Percentiles rank a stretch among this genome's conserved stretches.
Conservation (phyloP, 2,113 vertebrate species). For the Tricholaema leucomelas region DNA sequence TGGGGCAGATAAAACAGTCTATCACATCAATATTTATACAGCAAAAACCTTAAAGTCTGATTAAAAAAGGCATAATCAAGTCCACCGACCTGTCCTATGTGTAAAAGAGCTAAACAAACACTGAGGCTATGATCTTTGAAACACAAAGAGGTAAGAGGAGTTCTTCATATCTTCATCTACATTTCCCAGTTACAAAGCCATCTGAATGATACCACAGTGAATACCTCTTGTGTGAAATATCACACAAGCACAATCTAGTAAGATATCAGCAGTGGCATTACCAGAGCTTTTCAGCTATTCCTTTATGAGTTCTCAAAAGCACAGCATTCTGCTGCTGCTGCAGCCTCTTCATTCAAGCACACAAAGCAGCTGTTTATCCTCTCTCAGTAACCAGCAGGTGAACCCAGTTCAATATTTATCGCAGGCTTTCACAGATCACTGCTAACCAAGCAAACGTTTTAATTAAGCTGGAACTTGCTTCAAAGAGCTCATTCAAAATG, state of each 20-base stretch:
- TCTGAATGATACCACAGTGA: constrained; percentile 70
- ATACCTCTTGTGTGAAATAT: constrained; percentile 87
- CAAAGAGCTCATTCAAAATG: constrained; percentile 98
- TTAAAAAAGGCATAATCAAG: constrained; percentile 53
- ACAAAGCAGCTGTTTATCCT: constrained; percentile 98
- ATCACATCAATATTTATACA: constrained; percentile 62
- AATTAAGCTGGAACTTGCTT: constrained; percentile 99
- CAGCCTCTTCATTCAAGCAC: constrained; percentile 79
- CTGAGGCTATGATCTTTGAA: constrained; percentile 68
- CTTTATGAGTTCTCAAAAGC: constrained; percentile 69
- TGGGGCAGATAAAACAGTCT: constrained; percentile 55
- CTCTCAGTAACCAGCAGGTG: constrained; percentile 96
- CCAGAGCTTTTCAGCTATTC: constrained; percentile 75
- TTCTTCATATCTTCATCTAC: constrained; percentile 70
- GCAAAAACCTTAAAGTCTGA: constrained; percentile 38
- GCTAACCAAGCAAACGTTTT: constrained; percentile 98
- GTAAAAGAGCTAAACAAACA: constrained; percentile 70
- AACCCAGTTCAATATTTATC: constrained; percentile 99
- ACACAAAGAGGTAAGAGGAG: constrained; percentile 64
- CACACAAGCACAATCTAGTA: constrained; percentile 82
- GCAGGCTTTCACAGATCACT: constrained; percentile 99
- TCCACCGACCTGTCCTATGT: constrained; percentile 28
- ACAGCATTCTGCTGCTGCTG: constrained; percentile 69
- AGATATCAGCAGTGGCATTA: constrained; percentile 79
- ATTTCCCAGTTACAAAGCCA: constrained; percentile 75